These are phyloP conservation scores for Megaustenia siamemsis DNA, from an alignment of 2,888 invertebrate genomes.

Conservation along the genomic window DNA sequence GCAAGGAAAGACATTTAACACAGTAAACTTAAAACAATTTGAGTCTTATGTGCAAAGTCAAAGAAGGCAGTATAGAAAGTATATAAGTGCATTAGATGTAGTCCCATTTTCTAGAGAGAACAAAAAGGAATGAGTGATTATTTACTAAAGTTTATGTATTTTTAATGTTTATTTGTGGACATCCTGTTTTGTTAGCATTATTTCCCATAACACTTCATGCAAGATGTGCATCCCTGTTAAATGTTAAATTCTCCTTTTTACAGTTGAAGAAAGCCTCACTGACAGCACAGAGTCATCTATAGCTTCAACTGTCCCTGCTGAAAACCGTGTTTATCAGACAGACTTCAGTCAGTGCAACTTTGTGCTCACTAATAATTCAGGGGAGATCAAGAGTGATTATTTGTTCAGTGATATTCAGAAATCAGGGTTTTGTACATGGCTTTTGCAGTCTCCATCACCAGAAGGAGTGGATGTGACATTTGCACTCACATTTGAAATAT, in stretches of 20 bases:
- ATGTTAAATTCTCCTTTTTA: neutral
- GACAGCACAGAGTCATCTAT: neutral
- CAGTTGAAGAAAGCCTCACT: neutral
- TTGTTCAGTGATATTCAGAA: neutral
- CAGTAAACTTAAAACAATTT: too few relatives aligned
- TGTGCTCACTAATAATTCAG: neutral
- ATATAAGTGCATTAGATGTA: too few relatives aligned
- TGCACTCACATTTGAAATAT: neutral
- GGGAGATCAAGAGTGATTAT: conserved; percentile 5
- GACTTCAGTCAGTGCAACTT: neutral
- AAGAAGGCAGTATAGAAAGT: too few relatives aligned
- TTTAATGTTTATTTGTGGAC: too few relatives aligned
- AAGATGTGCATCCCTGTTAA: too few relatives aligned
- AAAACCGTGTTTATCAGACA: neutral
- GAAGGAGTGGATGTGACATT: neutral
- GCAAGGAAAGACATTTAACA: too few relatives aligned
- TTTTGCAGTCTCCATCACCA: neutral
- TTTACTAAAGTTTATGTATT: too few relatives aligned
- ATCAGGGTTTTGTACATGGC: conserved; percentile 25
- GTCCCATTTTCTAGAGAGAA: too few relatives aligned
- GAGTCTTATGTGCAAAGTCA: too few relatives aligned
- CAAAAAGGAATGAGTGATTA: too few relatives aligned
- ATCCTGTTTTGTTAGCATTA: too few relatives aligned
- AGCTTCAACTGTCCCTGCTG: neutral
- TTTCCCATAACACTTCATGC: too few relatives aligned